Evolutionary conservation across 2,113 vertebrate species (phyloP), one percentile per base, ranked within the genome.

Genomic region (Balaeniceps rex): DNA sequence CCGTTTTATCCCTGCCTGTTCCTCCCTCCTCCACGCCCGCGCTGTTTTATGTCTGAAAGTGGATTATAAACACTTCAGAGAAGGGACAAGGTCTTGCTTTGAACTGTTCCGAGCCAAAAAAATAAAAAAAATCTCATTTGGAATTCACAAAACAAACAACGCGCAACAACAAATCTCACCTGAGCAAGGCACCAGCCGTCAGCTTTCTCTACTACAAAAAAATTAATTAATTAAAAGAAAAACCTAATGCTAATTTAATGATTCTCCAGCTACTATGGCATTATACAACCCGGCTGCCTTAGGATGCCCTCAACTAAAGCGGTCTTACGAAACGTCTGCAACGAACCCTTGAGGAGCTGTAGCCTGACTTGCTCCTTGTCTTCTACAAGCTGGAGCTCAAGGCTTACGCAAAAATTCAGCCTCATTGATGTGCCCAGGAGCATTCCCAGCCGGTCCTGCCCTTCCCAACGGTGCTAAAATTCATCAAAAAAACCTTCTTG

Each of bases 1-100:
- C 3, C 3, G 88, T 38, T 88, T 88, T 55, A 92, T 83, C 88
- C 94, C 75, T 49, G 75, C 31, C 75, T 54, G 26, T 80, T 60
- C 71, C 87, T 75, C 55, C 93, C 85, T 86, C 88, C 83, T 82
- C 87, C 94, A 66, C 87, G 1, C 91, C 81, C 66, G 0, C 11
- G 5, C 49, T 68, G 87, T 34, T 96, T 91, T 77, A 46, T n/a
- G 85, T 70, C 92, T 96, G 92, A 83, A 96, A 94, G 3, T 9
- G 83, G 71, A 83, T 92, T 93, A 46, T 9, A 94, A 94, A 96
- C 92, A 86, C 58, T 76, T 28, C 85, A 83, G 88, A 87, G 83
- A 94, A 90, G 90, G 96, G 96, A 97, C 93, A 86, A 51, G n/a
- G 72, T 65, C 92, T 95, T 2, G 16, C 92, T 97, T 97, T 97